These are phyloP conservation scores for Eudyptes chrysolophus DNA, from an alignment of 2,113 vertebrate species.

Conservation along the genomic window DNA sequence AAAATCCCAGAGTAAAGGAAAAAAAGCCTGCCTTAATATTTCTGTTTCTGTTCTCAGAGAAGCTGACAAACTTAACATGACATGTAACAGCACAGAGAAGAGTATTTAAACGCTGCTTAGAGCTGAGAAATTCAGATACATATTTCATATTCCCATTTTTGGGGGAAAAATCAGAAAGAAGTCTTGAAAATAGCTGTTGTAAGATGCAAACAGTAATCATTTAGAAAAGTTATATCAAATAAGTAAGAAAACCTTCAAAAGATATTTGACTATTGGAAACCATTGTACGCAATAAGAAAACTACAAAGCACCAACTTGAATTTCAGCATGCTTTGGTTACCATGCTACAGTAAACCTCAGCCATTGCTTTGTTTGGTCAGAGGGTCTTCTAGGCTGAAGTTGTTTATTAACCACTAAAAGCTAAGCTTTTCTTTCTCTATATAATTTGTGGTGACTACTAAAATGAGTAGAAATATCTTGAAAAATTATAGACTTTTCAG, in stretches of 20 bases:
- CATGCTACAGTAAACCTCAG: neutral
- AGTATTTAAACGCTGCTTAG: neutral
- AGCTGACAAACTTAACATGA: neutral
- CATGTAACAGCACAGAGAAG: neutral
- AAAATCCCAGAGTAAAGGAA: neutral
- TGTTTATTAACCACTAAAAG: slow-evolving; percentile 29
- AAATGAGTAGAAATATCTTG: neutral
- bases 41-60: neutral
- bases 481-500: slow-evolving; percentile 6
- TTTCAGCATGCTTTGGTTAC: neutral
- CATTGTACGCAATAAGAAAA: neutral
- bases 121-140: neutral
- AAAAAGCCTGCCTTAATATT: neutral
- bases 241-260: neutral
- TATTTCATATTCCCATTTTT: neutral
- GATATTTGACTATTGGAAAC: neutral
- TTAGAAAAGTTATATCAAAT: neutral
- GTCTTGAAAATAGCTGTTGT: neutral
- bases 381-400: neutral
- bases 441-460: neutral
- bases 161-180: neutral
- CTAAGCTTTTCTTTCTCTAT: neutral
- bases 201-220: neutral
- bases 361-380: neutral
- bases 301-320: neutral